Percentiles rank a stretch among this genome's conserved stretches.
phyloP scores from a whole-genome alignment of 2,113 vertebrate genomes.

The Cottus gobio region DNA sequence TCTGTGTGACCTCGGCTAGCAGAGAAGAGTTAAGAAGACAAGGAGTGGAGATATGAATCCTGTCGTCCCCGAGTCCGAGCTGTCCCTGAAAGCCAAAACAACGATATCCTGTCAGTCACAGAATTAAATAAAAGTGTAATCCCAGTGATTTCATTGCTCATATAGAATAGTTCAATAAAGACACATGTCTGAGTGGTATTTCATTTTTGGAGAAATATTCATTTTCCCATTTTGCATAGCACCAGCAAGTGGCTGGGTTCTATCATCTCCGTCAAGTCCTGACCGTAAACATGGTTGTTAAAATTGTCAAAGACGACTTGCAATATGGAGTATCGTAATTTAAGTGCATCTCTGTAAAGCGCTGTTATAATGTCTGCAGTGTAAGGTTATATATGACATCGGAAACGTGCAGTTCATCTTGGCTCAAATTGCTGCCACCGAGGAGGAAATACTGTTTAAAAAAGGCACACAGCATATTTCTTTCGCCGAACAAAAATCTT shows the following conservation, averaged over 20 bases:
- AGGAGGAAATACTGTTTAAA: constrained; percentile 86
- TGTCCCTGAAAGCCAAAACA: constrained; percentile 64
- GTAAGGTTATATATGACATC: constrained; percentile 74
- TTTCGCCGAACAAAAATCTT: constrained; percentile 89
- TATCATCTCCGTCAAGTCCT: constrained; percentile 30
- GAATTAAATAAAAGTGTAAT: constrained; percentile 58
- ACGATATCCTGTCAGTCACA: constrained; percentile 34
- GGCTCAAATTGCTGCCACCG: constrained; percentile 91
- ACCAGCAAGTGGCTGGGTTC: constrained; percentile 2
- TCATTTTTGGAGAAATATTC: constrained; percentile 42
- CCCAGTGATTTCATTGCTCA: constrained; percentile 25
- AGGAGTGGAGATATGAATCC: constrained; percentile 39
- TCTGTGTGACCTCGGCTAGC: constrained; percentile 36
- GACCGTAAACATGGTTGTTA: constrained; percentile 60
- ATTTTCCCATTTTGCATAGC: constrained; percentile 27
- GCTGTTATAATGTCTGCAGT: constrained; percentile 47
- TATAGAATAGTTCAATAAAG: constrained; percentile 36
- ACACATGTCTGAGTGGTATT: constrained; percentile 34
- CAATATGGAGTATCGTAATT: constrained; percentile 63
- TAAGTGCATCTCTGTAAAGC: constrained; percentile 50
- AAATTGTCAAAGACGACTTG: constrained; percentile 73
- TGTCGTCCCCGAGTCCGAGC: constrained; percentile 64
- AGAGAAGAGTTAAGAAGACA: constrained; percentile 47
- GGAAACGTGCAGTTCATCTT: constrained; percentile 86
- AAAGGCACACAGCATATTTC: constrained; percentile 79